phyloP scores from a whole-genome alignment of 1,140 invertebrate genomes.

The Camponotus pennsylvanicus region DNA sequence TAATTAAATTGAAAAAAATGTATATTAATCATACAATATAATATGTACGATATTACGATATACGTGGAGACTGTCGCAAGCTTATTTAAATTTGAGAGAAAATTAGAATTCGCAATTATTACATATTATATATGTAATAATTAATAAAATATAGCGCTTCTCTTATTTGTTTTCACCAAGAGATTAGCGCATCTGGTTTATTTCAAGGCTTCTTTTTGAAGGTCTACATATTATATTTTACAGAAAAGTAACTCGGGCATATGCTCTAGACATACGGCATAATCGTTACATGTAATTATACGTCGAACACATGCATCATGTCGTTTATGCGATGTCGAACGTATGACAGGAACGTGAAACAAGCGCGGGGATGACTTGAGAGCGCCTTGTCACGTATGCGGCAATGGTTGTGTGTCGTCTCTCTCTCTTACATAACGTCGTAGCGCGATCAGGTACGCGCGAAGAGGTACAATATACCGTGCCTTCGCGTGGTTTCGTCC shows the following conservation, averaged over 20 bases:
- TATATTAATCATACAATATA: neutral
- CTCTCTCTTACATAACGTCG: conserved; percentile 32
- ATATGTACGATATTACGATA: no score
- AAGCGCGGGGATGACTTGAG: neutral
- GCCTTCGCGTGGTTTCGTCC: neutral
- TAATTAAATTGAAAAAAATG: neutral
- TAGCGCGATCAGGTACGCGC: neutral
- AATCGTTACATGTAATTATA: neutral
- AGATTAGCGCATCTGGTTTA: conserved; percentile 14
- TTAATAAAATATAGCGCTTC: neutral
- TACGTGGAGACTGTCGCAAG: no score
- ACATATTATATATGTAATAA: no score
- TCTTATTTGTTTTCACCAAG: neutral
- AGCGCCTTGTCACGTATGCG: conserved; percentile 35
- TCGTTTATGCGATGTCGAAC: neutral
- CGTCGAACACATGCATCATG: neutral
- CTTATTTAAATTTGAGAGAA: no score
- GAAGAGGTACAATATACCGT: neutral
- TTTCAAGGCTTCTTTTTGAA: neutral
- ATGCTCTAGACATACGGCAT: no score
- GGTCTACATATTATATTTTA: neutral
- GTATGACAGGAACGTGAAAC: neutral
- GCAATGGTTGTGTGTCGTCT: neutral
- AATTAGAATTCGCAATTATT: no score
- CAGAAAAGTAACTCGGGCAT: neutral